Evolutionary conservation across 2,113 vertebrate species (phyloP).

Genomic region (Micronycteris hirsuta): DNA sequence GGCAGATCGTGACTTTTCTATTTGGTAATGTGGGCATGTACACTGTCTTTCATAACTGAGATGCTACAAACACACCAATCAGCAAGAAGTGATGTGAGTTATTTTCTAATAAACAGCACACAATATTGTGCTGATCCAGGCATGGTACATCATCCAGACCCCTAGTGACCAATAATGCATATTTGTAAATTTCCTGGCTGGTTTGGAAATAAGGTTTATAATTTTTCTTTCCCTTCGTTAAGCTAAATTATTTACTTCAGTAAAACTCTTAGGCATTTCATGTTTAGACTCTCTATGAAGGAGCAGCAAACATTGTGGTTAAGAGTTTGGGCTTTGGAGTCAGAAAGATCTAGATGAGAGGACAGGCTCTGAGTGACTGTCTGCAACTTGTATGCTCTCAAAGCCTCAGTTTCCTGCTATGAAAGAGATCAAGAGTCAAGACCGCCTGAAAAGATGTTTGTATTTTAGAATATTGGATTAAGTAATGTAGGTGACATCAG

Average conservation of each 20-base stretch:
- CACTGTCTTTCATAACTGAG: neutral
- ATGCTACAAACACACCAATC: neutral
- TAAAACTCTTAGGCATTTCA: neutral
- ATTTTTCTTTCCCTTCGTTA: neutral
- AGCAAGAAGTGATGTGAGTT: neutral
- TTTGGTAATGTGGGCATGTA: neutral
- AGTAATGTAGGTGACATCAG: neutral
- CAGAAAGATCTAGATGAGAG: neutral
- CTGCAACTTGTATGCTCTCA: accelerated
- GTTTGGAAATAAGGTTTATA: slow-evolving; percentile 23
- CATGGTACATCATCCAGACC: neutral
- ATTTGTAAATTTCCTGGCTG: slow-evolving; percentile 3
- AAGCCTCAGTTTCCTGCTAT: neutral
- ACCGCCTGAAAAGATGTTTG: neutral
- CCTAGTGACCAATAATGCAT: neutral
- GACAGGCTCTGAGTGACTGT: neutral
- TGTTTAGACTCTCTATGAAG: slow-evolving; percentile 3
- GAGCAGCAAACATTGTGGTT: neutral
- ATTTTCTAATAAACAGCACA: slow-evolving; percentile 40
- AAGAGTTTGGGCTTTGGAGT: slow-evolving; percentile 37
- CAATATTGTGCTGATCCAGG: neutral
- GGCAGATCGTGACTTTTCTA: slow-evolving; percentile 58
- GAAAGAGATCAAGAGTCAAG: neutral
- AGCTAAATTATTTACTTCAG: slow-evolving; percentile 46
- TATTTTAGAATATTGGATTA: neutral